Base-by-base conservation (phyloP, 2,113 vertebrate genomes). In the Chamaetylas fuelleborni region DNA sequence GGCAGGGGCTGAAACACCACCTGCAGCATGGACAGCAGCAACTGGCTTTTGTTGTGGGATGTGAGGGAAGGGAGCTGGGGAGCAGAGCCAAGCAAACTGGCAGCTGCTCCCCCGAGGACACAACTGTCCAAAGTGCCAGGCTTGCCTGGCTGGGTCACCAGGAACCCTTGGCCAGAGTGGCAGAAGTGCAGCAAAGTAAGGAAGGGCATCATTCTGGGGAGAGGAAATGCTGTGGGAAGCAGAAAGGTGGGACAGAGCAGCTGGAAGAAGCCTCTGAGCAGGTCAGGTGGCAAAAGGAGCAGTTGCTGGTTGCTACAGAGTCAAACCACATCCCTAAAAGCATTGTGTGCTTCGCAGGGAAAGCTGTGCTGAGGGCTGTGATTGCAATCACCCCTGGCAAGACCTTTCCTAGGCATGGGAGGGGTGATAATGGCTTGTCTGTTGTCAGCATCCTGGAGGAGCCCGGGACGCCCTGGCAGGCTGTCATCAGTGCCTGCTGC, bases 401-500 rank as follows among this genome's bases (percentile, higher is more conserved):
- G 85, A 40, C 79, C 90, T 67, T 73, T 38, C 31, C 58, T 2
- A 12, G 11, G 5, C 85, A 43, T 12, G 47, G 69, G 57, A 79
- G 62, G 51, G 36, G 28, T 84, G 85, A 86, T 62, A 86, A 90
- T 62, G 20, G 23, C n/a, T 64, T 65, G 81, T 73, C 85, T 93
- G 28, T 51, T 66, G 36, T 92, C 62, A 88, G 83, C 69, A 79
- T 53, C 74, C 84, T 77, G 88, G 65, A 93, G 90, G 58, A 88
- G 48, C 62, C 71, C 36, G 14, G 79, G 76, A 19, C 0, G 34
- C 7, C 53, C 66, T 45, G 85, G 70, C 12, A 7, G 74, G 90
- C 85, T 93, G 90, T 85, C 93, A 93, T 48, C 89, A 66, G 19
- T 67, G 85, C 62, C 88, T 86, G 71, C 71, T 90, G 42, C 77